phyloP scores from a whole-genome alignment of 1,140 invertebrate genomes.

The Ips nitidus region DNA sequence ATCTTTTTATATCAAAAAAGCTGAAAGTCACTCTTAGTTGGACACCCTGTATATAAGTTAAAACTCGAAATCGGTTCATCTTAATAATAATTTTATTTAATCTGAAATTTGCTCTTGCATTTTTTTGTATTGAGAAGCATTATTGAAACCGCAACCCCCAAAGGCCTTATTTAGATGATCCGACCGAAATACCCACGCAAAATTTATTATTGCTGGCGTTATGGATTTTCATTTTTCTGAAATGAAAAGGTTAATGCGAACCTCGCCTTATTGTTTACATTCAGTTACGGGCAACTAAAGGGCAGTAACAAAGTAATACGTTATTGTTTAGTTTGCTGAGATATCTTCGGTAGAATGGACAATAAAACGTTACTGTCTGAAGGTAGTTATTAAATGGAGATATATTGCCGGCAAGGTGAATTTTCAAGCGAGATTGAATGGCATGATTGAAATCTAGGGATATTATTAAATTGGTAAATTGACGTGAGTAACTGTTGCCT shows the following conservation, averaged over 20 bases:
- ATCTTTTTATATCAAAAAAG: not conserved
- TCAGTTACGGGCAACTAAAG: constrained; percentile 22
- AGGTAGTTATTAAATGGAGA: not conserved
- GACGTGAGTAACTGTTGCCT: no score
- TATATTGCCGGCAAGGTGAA: not conserved
- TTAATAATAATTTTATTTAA: no score
- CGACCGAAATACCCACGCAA: not conserved
- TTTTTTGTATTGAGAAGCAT: no score
- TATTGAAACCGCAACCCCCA: not conserved
- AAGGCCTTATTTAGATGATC: not conserved
- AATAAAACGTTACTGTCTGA: constrained; percentile 7
- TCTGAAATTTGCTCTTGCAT: no score
- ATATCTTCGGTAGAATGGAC: constrained; percentile 6
- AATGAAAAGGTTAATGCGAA: constrained; percentile 33
- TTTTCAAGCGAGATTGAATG: no score
- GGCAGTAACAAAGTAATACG: constrained; percentile 11
- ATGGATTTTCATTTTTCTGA: constrained; percentile 32
- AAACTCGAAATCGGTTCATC: no score
- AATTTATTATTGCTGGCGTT: constrained; percentile 25
- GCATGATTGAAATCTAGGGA: no score
- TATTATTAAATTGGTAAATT: no score
- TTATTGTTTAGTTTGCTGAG: constrained; percentile 13
- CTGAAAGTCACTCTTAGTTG: not conserved
- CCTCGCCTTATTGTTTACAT: constrained; percentile 33
- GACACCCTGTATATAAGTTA: no score